phyloP scores from a whole-genome alignment of 92 coral and sea anemone genomes.

The Epizoanthus ramosus region DNA sequence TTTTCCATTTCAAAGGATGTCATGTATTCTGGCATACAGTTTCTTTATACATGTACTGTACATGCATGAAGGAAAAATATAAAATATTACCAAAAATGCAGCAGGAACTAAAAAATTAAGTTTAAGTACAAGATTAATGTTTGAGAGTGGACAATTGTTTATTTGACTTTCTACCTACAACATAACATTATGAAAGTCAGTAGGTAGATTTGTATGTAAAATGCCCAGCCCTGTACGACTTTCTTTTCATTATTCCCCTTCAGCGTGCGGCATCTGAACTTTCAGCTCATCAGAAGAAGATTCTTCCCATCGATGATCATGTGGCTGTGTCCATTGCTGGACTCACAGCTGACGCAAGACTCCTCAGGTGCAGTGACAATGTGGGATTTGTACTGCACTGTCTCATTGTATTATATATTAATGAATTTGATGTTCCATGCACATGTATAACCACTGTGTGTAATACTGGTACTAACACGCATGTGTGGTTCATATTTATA shows the following conservation, averaged over 20 bases:
- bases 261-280: slow-evolving; percentile 98
- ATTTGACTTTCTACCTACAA: background rate
- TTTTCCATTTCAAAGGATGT: no score
- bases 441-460: background rate
- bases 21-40: background rate
- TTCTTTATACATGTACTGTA: background rate
- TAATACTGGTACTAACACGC: background rate
- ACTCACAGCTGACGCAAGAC: slow-evolving; percentile 96
- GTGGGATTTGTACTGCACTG: background rate
- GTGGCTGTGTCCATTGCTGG: slow-evolving; percentile 97
- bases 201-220: background rate
- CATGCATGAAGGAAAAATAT: no score
- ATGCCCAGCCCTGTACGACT: background rate
- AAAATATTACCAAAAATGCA: no score
- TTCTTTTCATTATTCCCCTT: background rate
- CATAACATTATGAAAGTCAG: background rate
- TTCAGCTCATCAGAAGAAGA: slow-evolving; percentile 97
- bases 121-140: background rate
- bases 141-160: background rate
- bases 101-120: no score
- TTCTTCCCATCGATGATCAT: slow-evolving; percentile 92
- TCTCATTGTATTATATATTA: background rate
- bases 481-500: slow-evolving; percentile 36
- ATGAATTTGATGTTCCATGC: background rate
- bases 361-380: slow-evolving; percentile 69